A percentile compares a stretch with the other conserved stretches of the same genome.
Conservation (phyloP, 2,113 vertebrate species). For the Pelecanus crispus region DNA sequence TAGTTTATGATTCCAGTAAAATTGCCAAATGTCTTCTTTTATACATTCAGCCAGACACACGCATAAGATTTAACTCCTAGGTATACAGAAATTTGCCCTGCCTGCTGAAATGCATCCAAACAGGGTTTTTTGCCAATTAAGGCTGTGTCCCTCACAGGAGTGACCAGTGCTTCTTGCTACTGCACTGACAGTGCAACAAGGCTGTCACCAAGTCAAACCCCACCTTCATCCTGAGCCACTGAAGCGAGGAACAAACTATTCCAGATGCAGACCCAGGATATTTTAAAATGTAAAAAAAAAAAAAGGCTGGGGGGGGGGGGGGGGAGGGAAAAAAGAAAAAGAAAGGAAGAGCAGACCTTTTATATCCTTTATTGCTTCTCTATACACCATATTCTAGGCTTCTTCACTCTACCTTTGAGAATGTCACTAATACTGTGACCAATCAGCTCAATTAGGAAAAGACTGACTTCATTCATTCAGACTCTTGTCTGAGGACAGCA, state of each 20-base stretch:
- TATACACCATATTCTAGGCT: not conserved
- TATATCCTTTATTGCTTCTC: not conserved
- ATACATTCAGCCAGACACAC: not conserved
- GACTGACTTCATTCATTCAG: not conserved
- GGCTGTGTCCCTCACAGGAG: not conserved
- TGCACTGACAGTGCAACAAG: not conserved
- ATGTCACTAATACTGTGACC: not conserved
- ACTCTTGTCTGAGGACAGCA: not conserved
- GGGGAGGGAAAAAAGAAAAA: rapidly evolving
- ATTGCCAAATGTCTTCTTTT: not conserved
- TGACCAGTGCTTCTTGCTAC: not conserved
- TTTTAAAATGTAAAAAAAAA: not conserved
- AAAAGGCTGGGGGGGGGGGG: too few relatives aligned
- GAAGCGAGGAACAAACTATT: not conserved
- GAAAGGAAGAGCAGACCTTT: not conserved
- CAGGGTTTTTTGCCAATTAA: not conserved
- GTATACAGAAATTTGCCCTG: not conserved
- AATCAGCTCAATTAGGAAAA: not conserved
- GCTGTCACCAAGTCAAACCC: not conserved
- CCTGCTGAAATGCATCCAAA: not conserved
- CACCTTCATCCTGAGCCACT: not conserved
- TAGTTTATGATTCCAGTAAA: constrained; percentile 35
- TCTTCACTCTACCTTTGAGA: not conserved
- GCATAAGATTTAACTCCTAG: not conserved
- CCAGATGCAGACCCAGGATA: not conserved